phyloP scores from a whole-genome alignment of 1,140 invertebrate species.

The Lucilia sericata region DNA sequence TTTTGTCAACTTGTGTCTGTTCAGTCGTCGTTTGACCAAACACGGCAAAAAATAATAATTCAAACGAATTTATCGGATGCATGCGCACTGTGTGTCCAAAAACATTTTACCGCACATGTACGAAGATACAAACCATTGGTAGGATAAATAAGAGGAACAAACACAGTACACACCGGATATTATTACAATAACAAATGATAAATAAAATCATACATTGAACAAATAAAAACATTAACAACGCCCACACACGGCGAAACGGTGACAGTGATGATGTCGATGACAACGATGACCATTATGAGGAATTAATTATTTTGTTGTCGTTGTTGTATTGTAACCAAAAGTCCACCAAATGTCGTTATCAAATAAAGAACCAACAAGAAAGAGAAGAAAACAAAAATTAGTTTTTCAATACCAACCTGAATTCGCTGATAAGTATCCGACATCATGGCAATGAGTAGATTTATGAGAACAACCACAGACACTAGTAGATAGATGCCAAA shows the following conservation, averaged over 20 bases:
- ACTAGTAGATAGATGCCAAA: conserved; percentile 98
- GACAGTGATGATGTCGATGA: conserved; percentile 32
- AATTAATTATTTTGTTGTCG: no score
- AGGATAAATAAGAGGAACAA: conserved; percentile 27
- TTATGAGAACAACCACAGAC: conserved; percentile 97
- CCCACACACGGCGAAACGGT: conserved; percentile 35
- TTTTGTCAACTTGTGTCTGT: conserved; percentile 74
- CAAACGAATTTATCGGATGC: conserved; percentile 91
- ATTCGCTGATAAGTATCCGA: conserved; percentile 99
- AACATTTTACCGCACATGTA: conserved; percentile 46
- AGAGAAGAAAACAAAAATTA: conserved; percentile 50
- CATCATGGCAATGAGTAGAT: conserved; percentile 99
- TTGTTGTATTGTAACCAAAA: no score
- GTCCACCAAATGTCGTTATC: not conserved
- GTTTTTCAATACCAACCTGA: conserved; percentile 74
- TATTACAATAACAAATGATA: conserved; percentile 39
- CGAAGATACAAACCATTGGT: conserved; percentile 34
- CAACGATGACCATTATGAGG: not conserved
- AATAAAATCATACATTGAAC: conserved; percentile 47
- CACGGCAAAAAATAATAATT: conserved; percentile 98
- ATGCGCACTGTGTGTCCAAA: conserved; percentile 85
- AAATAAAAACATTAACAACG: conserved; percentile 37
- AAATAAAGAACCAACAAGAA: conserved; percentile 27
- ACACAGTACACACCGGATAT: conserved; percentile 41
- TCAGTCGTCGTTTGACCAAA: conserved; percentile 96